Conservation (phyloP, 2,888 invertebrate genomes). For the Nasonovia ribisnigri region DNA sequence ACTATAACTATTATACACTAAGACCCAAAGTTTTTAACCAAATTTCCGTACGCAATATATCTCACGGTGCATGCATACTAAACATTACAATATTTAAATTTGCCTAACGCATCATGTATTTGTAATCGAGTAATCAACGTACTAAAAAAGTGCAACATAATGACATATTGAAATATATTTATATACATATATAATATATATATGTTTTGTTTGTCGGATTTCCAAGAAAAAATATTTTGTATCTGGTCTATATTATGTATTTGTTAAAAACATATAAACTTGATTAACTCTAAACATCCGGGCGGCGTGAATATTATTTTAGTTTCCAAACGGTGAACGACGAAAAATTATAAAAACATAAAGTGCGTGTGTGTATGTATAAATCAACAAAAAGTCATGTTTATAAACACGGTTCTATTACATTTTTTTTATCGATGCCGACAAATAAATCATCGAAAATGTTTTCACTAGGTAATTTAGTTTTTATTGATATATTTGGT, state of each 20-base stretch:
- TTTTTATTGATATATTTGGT: neutral
- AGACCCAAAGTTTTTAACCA: neutral
- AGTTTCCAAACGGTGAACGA: neutral
- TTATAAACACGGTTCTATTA: slow-evolving; percentile 28
- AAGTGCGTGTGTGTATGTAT: neutral
- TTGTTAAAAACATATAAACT: slow-evolving; percentile 9
- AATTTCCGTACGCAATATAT: neutral
- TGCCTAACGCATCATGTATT: neutral
- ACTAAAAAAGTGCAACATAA: neutral
- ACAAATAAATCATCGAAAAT: neutral
- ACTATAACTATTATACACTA: too few relatives aligned
- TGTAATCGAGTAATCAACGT: neutral
- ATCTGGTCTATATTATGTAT: neutral
- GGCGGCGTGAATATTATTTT: neutral
- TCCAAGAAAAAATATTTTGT: neutral
- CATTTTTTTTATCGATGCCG: neutral
- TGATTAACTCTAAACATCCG: slow-evolving; percentile 30
- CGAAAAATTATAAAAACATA: neutral
- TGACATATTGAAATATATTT: neutral
- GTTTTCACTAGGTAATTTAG: neutral
- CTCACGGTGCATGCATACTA: neutral
- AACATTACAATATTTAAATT: neutral
- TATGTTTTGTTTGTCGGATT: neutral
- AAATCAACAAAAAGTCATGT: slow-evolving; percentile 9
- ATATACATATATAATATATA: neutral